Evolutionary conservation across 1,140 invertebrate genomes (phyloP), one percentile per base, ranked within the genome.

Genomic region (Leptinotarsa texana): DNA sequence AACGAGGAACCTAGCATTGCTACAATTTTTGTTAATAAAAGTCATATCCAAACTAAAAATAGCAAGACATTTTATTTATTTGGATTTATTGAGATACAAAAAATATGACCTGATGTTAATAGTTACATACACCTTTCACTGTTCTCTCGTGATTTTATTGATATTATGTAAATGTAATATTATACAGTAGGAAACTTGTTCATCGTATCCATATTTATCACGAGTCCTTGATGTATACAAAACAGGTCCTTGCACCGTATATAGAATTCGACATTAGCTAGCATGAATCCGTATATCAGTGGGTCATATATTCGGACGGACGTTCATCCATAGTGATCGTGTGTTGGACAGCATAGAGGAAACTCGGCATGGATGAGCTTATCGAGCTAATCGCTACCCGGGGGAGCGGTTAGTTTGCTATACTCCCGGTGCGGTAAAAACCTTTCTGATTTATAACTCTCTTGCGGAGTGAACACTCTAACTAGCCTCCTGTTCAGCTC

Each of bases 371-470:
- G 79, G 73, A 75, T 80, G 72, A 80, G 77, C 80, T 81, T 82
- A 81, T 80, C 80, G 77, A 72, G 69, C 79, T 81, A 81, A 82
- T 82, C 80, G 75, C 48, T 71, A 74, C 81, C 77, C 81, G 33
- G 67, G 81, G 80, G 81, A 82, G 77, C 80, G 79, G 77, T 82
- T 82, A 81, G 81, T 80, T 79, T 77, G 77, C 80, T 79, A 82
- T 81, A 80, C 74, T 77, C 75, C 73, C 80, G 72, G 69, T 72
- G 74, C 69, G 72, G 76, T 78, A 80, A 82, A 81, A 82, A 81
- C 77, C 73, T 68, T 22, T 76, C 76, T 82, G 80, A 82, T 82
- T 82, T 82, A 82, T 80, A 76, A 77, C 78, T 76, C 80, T 80
- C 78, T 71, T 76, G 78, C 63, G 78, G 67, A 78, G 78, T 79